These are phyloP conservation scores for Aegithalos caudatus DNA, from an alignment of 2,113 vertebrate species.

Conservation along the genomic window DNA sequence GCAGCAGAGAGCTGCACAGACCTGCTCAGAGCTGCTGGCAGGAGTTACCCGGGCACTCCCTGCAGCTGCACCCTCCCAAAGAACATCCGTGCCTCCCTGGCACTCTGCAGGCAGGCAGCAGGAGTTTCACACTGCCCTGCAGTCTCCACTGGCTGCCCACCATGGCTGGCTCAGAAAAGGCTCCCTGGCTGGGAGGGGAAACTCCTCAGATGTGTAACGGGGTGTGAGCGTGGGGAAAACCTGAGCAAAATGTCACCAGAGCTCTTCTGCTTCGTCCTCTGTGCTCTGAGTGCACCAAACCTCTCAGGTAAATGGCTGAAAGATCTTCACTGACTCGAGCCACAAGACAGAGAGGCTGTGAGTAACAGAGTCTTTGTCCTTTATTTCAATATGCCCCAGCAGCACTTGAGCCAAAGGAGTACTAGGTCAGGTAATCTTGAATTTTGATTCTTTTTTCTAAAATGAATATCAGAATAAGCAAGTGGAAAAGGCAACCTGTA, in stretches of 20 bases:
- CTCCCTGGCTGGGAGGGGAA: background rate
- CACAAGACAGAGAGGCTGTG: background rate
- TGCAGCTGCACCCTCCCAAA: background rate
- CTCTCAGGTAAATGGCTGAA: slow-evolving; percentile 33
- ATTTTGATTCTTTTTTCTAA: background rate
- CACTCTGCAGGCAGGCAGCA: background rate
- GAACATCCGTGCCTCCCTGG: accelerated
- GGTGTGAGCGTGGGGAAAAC: background rate
- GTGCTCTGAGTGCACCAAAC: background rate
- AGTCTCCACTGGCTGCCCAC: accelerated
- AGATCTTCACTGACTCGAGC: background rate
- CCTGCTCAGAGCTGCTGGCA: background rate
- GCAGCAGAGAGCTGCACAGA: background rate
- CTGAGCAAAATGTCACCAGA: background rate
- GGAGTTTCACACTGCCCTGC: background rate
- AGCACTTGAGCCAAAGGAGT: background rate
- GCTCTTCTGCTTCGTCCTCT: slow-evolving; percentile 5
- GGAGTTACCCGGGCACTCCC: background rate
- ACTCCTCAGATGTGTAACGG: background rate
- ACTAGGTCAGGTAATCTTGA: background rate
- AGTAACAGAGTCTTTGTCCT: background rate
- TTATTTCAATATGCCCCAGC: background rate
- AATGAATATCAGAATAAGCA: background rate
- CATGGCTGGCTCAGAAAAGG: background rate
- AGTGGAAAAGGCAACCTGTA: background rate